Conservation (phyloP, 2,888 invertebrate species). For the Stramonita haemastoma region DNA sequence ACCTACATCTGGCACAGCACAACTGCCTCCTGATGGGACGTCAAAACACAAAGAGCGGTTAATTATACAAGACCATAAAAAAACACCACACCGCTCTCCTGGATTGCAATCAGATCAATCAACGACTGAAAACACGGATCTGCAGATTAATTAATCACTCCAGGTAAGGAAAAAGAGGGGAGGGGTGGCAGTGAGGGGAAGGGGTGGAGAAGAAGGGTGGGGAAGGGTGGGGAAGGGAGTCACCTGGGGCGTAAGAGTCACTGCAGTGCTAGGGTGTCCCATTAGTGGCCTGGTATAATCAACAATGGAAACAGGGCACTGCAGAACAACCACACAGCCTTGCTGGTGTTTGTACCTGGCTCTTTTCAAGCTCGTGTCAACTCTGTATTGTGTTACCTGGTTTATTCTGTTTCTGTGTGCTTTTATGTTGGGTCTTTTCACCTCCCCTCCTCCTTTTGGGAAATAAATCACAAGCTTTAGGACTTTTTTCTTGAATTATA, state of each 20-base stretch:
- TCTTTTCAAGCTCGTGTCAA: too few species aligned
- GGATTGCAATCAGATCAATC: constrained; percentile 2
- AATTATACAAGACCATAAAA: too few species aligned
- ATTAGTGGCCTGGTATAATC: not conserved
- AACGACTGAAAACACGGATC: not conserved
- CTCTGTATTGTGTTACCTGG: too few species aligned
- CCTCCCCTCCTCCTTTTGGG: too few species aligned
- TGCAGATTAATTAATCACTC: not conserved
- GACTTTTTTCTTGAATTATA: too few species aligned
- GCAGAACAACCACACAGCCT: too few species aligned
- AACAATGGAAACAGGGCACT: too few species aligned
- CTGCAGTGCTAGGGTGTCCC: not conserved
- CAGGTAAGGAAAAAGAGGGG: not conserved
- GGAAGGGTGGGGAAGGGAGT: not conserved
- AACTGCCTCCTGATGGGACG: not conserved
- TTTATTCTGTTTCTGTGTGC: too few species aligned
- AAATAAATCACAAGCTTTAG: too few species aligned
- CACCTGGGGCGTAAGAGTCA: not conserved
- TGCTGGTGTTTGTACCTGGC: too few species aligned
- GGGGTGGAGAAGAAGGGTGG: not conserved
- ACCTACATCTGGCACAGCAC: not conserved
- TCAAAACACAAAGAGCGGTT: too few species aligned
- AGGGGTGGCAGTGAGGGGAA: not conserved
- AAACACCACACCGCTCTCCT: not conserved
- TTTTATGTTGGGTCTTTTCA: too few species aligned